Base-by-base conservation (phyloP, 2,113 vertebrate genomes). In the Protobothrops mucrosquamatus region DNA sequence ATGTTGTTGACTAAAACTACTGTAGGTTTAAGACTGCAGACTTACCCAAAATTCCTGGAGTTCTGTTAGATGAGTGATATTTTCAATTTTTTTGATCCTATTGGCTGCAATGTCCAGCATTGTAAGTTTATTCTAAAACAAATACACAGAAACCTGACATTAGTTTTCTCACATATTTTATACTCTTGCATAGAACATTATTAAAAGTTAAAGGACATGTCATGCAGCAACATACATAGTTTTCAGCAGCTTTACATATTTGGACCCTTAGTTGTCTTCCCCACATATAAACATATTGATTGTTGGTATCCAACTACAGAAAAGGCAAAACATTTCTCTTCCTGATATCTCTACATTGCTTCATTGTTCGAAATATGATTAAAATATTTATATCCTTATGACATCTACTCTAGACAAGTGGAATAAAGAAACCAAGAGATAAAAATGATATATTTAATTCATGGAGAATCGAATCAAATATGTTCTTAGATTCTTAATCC, bases 11-110 rank as follows among this genome's bases (percentile, higher is more conserved):
- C 74, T 81, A 81, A 43, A 43, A 6, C 22, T 39, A 81, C 18
- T 81, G 34, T 34, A 81, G 74, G 20, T 81, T 81, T 81, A 4
- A 43, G 74, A 81, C 74, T 56, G 43, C 18, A 46, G 0, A 74
- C 98, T 97, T 97, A 99, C 99, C 99, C 99, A 99, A 95, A 99
- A 99, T 92, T 99, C 99, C 97, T 99, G 98, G 94, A 99, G 98
- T n/a, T 99, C 98, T 94, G 98, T 99, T 94, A 99, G 97, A 95
- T 99, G 99, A 93, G 97, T 98, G 97, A 99, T 97, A 91, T 99
- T 99, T 96, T 99, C 99, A 34, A 99, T 99, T 97, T 98, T 99
- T 97, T 99, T 99, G 93, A 99, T 98, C 96, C 99, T 98, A 96
- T 99, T 99, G 91, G 98, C 97, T 81, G 99, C 99, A 43, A 99